Evolutionary conservation across 2,797 vertebrate genomes (phyloP).

Genomic region (Enteromius argenteus): DNA sequence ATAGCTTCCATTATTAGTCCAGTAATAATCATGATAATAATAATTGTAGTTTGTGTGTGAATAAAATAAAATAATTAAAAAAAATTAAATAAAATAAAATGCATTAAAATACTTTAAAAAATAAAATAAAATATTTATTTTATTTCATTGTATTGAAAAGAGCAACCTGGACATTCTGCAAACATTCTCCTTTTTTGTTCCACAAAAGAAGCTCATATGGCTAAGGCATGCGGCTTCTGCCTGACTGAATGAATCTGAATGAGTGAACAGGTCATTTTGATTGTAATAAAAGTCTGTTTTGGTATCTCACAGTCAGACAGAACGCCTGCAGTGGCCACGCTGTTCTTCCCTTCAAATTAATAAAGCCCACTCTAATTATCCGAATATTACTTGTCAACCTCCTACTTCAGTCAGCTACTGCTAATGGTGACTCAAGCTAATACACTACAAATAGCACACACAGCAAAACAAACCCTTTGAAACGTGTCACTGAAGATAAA

Average conservation of each 20-base stretch:
- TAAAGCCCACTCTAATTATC: constrained; percentile 30
- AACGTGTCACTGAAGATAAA: constrained; percentile 33
- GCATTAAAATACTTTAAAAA: not conserved
- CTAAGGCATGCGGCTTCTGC: not conserved
- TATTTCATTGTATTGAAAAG: not conserved
- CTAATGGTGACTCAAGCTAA: constrained; percentile 32
- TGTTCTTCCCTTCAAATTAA: constrained; percentile 22
- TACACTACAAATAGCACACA: constrained; percentile 5
- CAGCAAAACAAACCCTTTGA: constrained; percentile 22
- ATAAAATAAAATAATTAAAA: not conserved
- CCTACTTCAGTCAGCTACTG: constrained; percentile 12
- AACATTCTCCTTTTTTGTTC: not conserved
- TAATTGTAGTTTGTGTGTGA: not conserved
- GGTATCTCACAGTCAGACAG: not conserved
- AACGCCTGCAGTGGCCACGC: not conserved
- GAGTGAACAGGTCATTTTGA: not conserved
- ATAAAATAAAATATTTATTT: no score
- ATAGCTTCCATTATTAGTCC: not conserved
- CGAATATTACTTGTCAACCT: constrained; percentile 28
- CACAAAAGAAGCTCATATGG: not conserved
- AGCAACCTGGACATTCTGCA: not conserved
- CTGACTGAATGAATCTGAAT: not conserved
- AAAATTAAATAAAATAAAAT: no score
- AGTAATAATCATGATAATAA: not conserved
- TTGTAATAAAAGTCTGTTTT: not conserved